These are phyloP conservation scores for Orycteropus afer DNA, from an alignment of 2,113 vertebrate genomes.

Conservation along the genomic window DNA sequence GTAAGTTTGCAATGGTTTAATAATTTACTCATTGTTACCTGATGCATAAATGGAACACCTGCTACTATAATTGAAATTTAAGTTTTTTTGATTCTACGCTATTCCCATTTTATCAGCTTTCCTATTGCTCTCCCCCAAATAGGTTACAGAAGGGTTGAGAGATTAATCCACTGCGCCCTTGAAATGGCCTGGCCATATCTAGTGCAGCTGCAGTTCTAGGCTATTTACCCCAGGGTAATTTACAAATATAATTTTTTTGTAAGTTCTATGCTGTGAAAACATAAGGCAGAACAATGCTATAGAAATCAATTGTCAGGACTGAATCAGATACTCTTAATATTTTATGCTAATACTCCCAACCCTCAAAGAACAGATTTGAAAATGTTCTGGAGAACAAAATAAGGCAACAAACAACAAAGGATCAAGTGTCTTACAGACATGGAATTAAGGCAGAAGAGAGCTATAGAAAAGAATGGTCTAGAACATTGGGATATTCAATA, in stretches of 20 bases:
- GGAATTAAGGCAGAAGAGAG: no score
- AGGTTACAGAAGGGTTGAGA: not conserved
- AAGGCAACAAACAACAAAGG: not conserved
- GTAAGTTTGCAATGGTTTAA: not conserved
- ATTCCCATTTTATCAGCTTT: not conserved
- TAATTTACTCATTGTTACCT: not conserved
- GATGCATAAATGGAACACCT: not conserved
- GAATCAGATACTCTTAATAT: conserved; percentile 21
- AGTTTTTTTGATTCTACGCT: not conserved
- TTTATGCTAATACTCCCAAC: not conserved
- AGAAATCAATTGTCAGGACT: not conserved
- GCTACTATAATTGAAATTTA: not conserved
- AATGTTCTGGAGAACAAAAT: conserved; percentile 56
- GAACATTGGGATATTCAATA: not conserved
- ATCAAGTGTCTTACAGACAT: no score
- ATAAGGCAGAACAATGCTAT: not conserved
- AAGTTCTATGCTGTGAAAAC: not conserved
- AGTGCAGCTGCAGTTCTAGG: not conserved
- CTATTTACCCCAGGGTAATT: not conserved
- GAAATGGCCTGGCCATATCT: not conserved
- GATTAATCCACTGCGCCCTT: not conserved
- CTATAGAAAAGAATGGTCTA: no score
- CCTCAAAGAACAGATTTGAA: not conserved
- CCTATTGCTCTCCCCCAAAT: not conserved
- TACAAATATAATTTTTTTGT: not conserved